Evolutionary conservation across 2,797 vertebrate species (phyloP).

Genomic region (Enteromius argenteus): DNA sequence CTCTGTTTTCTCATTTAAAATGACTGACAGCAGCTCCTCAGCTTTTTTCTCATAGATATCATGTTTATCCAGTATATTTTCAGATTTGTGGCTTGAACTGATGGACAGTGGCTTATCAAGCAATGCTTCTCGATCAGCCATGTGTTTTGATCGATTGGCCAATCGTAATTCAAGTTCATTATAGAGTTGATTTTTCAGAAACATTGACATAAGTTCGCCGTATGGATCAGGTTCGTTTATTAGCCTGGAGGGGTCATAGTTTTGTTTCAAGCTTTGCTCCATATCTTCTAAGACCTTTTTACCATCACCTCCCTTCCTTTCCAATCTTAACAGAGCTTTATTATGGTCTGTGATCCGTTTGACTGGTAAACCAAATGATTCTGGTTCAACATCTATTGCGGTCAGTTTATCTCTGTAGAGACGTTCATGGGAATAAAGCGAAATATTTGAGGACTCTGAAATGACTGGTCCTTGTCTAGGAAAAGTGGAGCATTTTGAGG

Average conservation of each 20-base stretch:
- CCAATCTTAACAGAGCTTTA: conserved; percentile 11
- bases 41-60: conserved; percentile 68
- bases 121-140: conserved; percentile 37
- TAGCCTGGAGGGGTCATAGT: background rate
- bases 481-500: conserved; percentile 33
- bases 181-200: conserved; percentile 59
- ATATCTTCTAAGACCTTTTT: conserved; percentile 18
- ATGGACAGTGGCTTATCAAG: conserved; percentile 60
- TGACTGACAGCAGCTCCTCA: conserved; percentile 68
- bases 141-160: conserved; percentile 47
- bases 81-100: conserved; percentile 53
- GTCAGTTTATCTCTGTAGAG: conserved; percentile 44
- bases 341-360: conserved; percentile 42
- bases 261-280: conserved; percentile 13
- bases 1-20: conserved; percentile 64
- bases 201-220: conserved; percentile 68
- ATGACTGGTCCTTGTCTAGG: conserved; percentile 55
- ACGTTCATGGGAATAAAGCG: conserved; percentile 52
- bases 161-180: conserved; percentile 32
- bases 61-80: conserved; percentile 51
- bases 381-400: conserved; percentile 33
- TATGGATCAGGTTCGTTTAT: conserved; percentile 66
- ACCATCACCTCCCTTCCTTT: background rate
- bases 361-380: conserved; percentile 18
- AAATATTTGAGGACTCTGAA: conserved; percentile 41